Evolutionary conservation across 1,140 invertebrate genomes (phyloP).

Genomic region (Hestina assimilis): DNA sequence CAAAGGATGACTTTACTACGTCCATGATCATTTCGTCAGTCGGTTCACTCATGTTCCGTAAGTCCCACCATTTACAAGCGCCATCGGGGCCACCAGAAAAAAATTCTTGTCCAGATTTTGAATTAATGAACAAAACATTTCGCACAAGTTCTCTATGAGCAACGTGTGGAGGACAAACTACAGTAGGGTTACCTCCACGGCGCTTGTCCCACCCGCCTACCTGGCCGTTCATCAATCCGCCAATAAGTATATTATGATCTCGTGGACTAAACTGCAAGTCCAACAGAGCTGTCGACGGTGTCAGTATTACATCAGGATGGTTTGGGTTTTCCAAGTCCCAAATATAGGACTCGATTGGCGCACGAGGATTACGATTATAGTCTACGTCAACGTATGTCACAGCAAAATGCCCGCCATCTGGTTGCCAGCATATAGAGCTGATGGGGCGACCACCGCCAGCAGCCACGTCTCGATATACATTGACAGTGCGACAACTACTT

Average conservation of each 20-base stretch:
- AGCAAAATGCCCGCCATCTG: conserved; percentile 89
- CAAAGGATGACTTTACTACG: conserved; percentile 81
- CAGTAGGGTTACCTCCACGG: conserved; percentile 81
- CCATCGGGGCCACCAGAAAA: conserved; percentile 95
- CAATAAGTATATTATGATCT: conserved; percentile 86
- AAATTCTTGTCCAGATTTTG: conserved; percentile 91
- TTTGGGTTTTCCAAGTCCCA: conserved; percentile 97
- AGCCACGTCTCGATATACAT: conserved; percentile 55
- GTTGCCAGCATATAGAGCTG: conserved; percentile 92
- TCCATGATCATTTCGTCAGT: conserved; percentile 90
- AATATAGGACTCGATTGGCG: conserved; percentile 85
- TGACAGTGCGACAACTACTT: conserved; percentile 80
- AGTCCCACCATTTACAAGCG: conserved; percentile 92
- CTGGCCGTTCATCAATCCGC: conserved; percentile 51
- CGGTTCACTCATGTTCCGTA: conserved; percentile 87
- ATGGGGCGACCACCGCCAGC: conserved; percentile 83
- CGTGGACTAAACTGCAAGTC: conserved; percentile 94
- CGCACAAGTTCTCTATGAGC: conserved; percentile 89
- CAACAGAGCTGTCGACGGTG: conserved; percentile 84
- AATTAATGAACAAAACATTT: conserved; percentile 87
- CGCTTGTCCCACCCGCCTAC: conserved; percentile 89
- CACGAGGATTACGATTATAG: conserved; percentile 80
- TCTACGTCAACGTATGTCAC: conserved; percentile 91
- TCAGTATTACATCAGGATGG: conserved; percentile 85
- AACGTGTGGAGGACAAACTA: conserved; percentile 80